A percentile compares a stretch with the other conserved stretches of the same genome.
These are phyloP conservation scores for Drosophila multiciliata DNA, from an alignment of 2,888 invertebrate genomes.

Conservation along the genomic window DNA sequence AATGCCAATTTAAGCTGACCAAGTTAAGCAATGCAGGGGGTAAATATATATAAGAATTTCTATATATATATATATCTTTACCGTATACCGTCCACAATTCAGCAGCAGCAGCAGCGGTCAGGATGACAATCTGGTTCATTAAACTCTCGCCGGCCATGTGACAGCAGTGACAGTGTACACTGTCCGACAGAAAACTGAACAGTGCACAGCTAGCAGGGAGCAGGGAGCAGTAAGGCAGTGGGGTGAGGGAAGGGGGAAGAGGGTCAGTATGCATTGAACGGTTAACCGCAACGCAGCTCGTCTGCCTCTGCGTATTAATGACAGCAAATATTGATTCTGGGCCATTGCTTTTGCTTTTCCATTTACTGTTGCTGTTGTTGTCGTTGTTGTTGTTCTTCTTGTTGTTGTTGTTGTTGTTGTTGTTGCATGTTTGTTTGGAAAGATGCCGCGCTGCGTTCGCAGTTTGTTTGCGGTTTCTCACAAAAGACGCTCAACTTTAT, in stretches of 20 bases:
- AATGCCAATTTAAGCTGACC: conserved; percentile 29
- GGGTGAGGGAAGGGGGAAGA: neutral
- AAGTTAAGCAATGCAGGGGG: neutral
- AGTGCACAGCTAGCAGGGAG: neutral
- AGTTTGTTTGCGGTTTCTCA: conserved; percentile 49
- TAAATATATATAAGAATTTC: too few relatives aligned
- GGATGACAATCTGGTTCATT: conserved; percentile 25
- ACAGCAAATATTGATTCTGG: conserved; percentile 56
- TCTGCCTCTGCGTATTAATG: conserved; percentile 41
- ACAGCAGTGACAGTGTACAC: conserved; percentile 31
- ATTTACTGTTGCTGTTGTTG: conserved; percentile 4
- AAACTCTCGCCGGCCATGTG: conserved; percentile 17
- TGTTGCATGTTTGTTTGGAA: conserved; percentile 35
- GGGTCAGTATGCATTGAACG: conserved; percentile 14
- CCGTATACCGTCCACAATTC: conserved; percentile 5
- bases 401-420: conserved; percentile 4
- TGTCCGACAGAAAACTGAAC: conserved; percentile 7
- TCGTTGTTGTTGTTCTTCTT: neutral
- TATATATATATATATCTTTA: neutral
- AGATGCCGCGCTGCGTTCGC: conserved; percentile 38
- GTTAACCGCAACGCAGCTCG: conserved; percentile 45
- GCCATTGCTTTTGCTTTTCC: conserved; percentile 15
- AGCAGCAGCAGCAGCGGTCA: conserved; percentile 15
- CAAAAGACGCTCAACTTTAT: conserved; percentile 47
- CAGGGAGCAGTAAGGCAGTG: neutral